Evolutionary conservation across 2,113 vertebrate genomes (phyloP).

Genomic region (Corapipo altera): DNA sequence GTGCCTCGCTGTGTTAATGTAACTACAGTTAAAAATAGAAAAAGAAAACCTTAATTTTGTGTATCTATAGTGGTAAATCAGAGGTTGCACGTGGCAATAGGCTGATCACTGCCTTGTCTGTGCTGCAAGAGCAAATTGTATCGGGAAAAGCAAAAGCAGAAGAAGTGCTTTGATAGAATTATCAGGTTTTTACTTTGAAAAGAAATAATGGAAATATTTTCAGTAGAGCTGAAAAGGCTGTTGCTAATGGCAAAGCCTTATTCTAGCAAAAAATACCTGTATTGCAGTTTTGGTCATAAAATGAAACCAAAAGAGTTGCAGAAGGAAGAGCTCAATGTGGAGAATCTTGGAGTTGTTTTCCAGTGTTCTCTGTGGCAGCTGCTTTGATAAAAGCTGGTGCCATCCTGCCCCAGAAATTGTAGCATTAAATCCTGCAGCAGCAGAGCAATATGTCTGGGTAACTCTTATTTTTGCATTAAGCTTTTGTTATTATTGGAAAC

Average conservation of each 20-base stretch:
- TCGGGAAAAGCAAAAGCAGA: neutral
- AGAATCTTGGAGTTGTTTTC: neutral
- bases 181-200: neutral
- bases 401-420: neutral
- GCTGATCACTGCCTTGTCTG: neutral
- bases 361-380: neutral
- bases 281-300: neutral
- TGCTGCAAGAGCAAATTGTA: neutral
- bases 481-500: conserved; percentile 17
- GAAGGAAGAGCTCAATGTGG: neutral
- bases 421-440: neutral
- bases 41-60: neutral
- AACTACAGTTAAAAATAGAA: neutral
- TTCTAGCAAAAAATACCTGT: neutral
- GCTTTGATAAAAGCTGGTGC: neutral
- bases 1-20: neutral
- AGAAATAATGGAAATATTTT: neutral
- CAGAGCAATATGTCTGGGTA: neutral
- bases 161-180: neutral
- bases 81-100: neutral
- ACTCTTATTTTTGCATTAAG: neutral
- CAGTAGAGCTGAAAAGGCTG: neutral
- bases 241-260: neutral
- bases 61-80: neutral
- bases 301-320: neutral